phyloP scores from a whole-genome alignment of 2,113 vertebrate species.

The Pelobates fuscus region DNA sequence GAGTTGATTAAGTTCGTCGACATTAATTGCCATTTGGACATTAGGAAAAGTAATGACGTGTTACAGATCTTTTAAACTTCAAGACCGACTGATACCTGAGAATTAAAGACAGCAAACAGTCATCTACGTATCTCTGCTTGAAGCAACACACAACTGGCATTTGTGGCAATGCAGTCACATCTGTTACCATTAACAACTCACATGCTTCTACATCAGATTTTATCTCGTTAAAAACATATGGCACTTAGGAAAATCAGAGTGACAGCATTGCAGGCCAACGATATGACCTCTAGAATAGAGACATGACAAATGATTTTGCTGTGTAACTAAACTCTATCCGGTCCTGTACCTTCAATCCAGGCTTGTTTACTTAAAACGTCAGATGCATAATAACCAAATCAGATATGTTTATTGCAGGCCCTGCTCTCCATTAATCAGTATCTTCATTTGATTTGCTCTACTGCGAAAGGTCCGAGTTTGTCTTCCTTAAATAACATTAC shows the following conservation, averaged over 20 bases:
- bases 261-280: background rate
- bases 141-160: background rate
- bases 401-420: constrained; percentile 33
- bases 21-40: background rate
- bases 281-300: background rate
- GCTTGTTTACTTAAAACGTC: constrained; percentile 40
- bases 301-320: constrained; percentile 24
- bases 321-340: background rate
- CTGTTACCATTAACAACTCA: constrained; percentile 37
- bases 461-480: constrained; percentile 41
- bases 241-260: constrained; percentile 13
- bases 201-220: background rate
- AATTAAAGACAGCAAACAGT: background rate
- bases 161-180: background rate
- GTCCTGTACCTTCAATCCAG: background rate
- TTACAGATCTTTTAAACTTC: background rate
- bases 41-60: background rate
- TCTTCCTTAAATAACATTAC: constrained; percentile 54
- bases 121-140: background rate
- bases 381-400: constrained; percentile 23
- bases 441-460: constrained; percentile 53
- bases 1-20: background rate
- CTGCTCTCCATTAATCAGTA: constrained; percentile 18
- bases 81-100: background rate
- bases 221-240: constrained; percentile 4